Evolutionary conservation across 2,888 invertebrate species (phyloP).

Genomic region (Calliphora vomitoria): DNA sequence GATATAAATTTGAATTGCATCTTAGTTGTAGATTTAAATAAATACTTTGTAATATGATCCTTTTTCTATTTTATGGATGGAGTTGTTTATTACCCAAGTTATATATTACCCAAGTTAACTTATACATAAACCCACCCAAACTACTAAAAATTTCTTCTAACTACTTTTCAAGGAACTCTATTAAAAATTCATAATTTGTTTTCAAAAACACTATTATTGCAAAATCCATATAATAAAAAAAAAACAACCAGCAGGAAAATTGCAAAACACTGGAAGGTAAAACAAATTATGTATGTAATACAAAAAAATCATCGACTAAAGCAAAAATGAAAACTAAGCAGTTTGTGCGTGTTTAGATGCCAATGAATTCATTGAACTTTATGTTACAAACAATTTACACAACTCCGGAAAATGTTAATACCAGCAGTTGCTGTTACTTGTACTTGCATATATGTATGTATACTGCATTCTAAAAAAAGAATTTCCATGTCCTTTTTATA

Average conservation of each 20-base stretch:
- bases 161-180: slow-evolving; percentile 3
- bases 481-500: background rate
- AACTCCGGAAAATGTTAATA: background rate
- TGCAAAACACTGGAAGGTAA: background rate
- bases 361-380: slow-evolving; percentile 68
- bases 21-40: no score
- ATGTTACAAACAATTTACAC: slow-evolving; percentile 39
- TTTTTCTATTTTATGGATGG: no score
- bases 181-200: slow-evolving; percentile 33
- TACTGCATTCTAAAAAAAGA: slow-evolving; percentile 28
- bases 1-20: no score
- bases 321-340: background rate
- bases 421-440: background rate
- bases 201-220: slow-evolving; percentile 14
- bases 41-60: no score
- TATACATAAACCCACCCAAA: no score
- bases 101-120: no score
- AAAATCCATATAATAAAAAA: no score
- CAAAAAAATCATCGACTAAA: slow-evolving; percentile 8
- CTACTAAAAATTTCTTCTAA: background rate
- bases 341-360: slow-evolving; percentile 65
- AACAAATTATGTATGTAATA: background rate
- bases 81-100: no score
- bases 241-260: background rate
- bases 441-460: background rate